Percentiles rank a stretch among this genome's conserved stretches.
phyloP scores from a whole-genome alignment of 2,797 vertebrate species.

The Enteromius fasciolatus region DNA sequence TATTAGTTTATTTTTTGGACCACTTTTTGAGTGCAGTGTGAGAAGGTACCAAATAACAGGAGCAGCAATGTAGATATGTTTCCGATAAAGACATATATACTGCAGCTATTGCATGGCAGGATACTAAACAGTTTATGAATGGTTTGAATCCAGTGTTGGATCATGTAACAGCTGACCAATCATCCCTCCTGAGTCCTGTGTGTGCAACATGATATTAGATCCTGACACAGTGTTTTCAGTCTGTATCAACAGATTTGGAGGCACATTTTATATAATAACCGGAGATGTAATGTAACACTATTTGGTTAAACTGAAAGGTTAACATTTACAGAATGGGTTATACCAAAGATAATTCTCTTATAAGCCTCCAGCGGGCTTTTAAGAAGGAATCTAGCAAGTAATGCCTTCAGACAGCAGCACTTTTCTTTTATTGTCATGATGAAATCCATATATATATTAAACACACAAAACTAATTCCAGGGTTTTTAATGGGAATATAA shows the following conservation, averaged over 20 bases:
- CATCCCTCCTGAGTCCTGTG: not conserved
- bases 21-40: slow-evolving; percentile 16
- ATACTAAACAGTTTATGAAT: slow-evolving; percentile 11
- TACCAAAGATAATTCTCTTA: slow-evolving; percentile 28
- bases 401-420: slow-evolving; percentile 5
- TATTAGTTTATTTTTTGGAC: not conserved
- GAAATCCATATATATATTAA: not conserved
- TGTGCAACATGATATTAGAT: not conserved
- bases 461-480: slow-evolving; percentile 17
- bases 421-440: slow-evolving; percentile 7
- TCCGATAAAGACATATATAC: not conserved
- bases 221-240: slow-evolving; percentile 7
- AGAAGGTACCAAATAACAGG: slow-evolving; percentile 14
- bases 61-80: not conserved
- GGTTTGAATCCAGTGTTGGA: not conserved
- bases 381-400: not conserved
- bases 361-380: not conserved
- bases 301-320: slow-evolving; percentile 14
- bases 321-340: not conserved
- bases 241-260: not conserved
- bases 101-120: not conserved
- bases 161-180: not conserved
- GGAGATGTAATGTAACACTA: not conserved
- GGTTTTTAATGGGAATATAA: not conserved
- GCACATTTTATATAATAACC: not conserved